Percentiles rank a stretch among this genome's conserved stretches.
Evolutionary conservation across 2,888 invertebrate species (phyloP).

Genomic region (Palloptera scutellata): DNA sequence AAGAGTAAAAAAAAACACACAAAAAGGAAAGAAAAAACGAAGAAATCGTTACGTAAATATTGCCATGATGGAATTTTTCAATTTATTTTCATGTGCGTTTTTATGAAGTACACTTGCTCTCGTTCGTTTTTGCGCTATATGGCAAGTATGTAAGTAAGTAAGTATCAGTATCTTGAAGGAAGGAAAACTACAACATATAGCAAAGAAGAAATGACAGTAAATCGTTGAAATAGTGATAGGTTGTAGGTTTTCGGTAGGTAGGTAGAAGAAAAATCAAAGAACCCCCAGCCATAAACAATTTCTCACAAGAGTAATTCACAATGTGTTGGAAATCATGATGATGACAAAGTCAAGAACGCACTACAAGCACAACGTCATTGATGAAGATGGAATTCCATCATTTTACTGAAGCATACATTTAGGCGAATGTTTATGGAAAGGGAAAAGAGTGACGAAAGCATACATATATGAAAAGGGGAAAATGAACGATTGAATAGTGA

Average conservation of each 20-base stretch:
- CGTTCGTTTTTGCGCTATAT: too few species aligned
- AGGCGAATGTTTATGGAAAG: conserved; percentile 35
- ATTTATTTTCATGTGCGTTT: conserved; percentile 52
- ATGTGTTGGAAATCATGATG: not conserved
- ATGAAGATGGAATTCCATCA: not conserved
- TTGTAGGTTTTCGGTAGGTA: not conserved
- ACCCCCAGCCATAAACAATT: too few species aligned
- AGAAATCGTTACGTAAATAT: conserved; percentile 17
- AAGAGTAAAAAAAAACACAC: conserved; percentile 2
- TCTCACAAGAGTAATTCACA: too few species aligned
- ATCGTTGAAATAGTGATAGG: too few species aligned
- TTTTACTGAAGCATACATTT: conserved; percentile 51
- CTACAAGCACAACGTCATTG: not conserved
- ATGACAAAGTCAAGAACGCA: not conserved
- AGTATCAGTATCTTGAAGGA: not conserved
- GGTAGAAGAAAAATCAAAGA: not conserved
- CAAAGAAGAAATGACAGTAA: not conserved
- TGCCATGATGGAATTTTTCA: conserved; percentile 48
- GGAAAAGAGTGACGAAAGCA: too few species aligned
- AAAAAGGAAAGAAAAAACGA: conserved; percentile 29
- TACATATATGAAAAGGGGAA: too few species aligned
- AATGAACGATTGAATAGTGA: too few species aligned
- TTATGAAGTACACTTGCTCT: conserved; percentile 37
- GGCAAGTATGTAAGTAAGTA: not conserved
- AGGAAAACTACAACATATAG: not conserved